Conservation (phyloP, 2,888 invertebrate genomes). For the Tridacna gigas region DNA sequence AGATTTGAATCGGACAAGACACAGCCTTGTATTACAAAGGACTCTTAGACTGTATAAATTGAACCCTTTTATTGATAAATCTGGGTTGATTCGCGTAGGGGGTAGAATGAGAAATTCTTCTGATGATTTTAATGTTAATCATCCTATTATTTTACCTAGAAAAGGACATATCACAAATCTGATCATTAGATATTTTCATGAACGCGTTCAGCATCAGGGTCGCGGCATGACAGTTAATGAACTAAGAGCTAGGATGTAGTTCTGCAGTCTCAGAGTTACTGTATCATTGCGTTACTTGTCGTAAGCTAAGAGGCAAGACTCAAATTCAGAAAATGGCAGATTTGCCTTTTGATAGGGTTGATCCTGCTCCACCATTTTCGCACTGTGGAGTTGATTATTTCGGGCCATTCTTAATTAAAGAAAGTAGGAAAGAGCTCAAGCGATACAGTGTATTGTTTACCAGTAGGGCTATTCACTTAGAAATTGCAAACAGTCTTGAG, state of each 20-base stretch:
- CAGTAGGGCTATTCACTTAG: constrained; percentile 77
- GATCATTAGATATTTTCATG: constrained; percentile 60
- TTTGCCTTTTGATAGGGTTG: constrained; percentile 75
- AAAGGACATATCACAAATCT: constrained; percentile 55
- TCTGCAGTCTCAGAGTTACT: constrained; percentile 62
- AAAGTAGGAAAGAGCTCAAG: constrained; percentile 74
- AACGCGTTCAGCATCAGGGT: constrained; percentile 57
- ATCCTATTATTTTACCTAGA: constrained; percentile 63
- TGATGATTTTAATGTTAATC: constrained; percentile 30
- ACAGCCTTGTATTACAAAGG: background rate
- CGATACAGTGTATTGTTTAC: constrained; percentile 77
- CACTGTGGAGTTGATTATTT: constrained; percentile 23
- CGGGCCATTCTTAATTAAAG: constrained; percentile 59
- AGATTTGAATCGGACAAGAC: background rate
- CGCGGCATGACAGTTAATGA: constrained; percentile 61
- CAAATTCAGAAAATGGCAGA: constrained; percentile 72
- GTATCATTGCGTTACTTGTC: constrained; percentile 75
- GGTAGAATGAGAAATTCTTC: constrained; percentile 26
- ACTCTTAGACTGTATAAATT: constrained; percentile 20
- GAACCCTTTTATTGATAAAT: constrained; percentile 58
- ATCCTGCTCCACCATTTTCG: constrained; percentile 34
- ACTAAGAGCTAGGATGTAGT: constrained; percentile 66
- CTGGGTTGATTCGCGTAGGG: constrained; percentile 58
- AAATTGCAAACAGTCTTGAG: constrained; percentile 52
- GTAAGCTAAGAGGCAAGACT: constrained; percentile 69